Evolutionary conservation across 2,797 vertebrate genomes (phyloP).

Genomic region (Microchirus variegatus): DNA sequence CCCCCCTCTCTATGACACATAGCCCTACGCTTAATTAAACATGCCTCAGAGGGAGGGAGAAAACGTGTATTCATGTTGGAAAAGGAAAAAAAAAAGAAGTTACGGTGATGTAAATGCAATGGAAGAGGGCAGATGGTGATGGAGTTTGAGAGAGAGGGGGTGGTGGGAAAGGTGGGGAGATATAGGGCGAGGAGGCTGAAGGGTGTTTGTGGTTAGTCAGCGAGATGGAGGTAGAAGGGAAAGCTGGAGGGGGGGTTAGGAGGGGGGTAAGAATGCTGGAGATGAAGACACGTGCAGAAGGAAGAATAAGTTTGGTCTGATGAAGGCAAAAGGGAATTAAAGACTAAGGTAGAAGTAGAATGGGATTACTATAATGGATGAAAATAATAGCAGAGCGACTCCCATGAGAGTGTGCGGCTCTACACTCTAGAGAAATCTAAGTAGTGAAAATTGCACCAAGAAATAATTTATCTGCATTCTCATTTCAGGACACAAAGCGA

Average conservation of each 20-base stretch:
- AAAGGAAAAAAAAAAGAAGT: conserved; percentile 50
- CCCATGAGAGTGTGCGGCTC: conserved; percentile 38
- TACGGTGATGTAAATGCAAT: conserved; percentile 67
- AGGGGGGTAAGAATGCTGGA: conserved; percentile 41
- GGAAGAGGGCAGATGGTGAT: conserved; percentile 70
- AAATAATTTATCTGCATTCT: conserved; percentile 48
- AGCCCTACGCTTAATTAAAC: conserved; percentile 82
- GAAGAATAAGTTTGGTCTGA: conserved; percentile 47
- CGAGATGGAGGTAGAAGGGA: conserved; percentile 33
- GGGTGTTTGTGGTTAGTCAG: conserved; percentile 53
- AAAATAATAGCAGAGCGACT: conserved; percentile 65
- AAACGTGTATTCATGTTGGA: conserved; percentile 39
- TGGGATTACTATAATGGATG: conserved; percentile 66
- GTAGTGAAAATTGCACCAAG: conserved; percentile 38
- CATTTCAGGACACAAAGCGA: conserved; percentile 35
- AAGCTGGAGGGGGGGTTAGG: conserved; percentile 36
- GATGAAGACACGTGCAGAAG: conserved; percentile 57
- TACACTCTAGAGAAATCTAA: conserved; percentile 42
- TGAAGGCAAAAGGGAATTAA: conserved; percentile 63
- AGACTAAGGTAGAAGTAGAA: conserved; percentile 47
- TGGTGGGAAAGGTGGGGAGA: conserved; percentile 60
- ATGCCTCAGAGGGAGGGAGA: conserved; percentile 70
- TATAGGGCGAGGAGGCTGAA: conserved; percentile 43
- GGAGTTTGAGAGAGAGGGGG: conserved; percentile 53
- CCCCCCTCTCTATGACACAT: conserved; percentile 66